phyloP scores from a whole-genome alignment of 2,888 invertebrate genomes.

The Apamea anceps region DNA sequence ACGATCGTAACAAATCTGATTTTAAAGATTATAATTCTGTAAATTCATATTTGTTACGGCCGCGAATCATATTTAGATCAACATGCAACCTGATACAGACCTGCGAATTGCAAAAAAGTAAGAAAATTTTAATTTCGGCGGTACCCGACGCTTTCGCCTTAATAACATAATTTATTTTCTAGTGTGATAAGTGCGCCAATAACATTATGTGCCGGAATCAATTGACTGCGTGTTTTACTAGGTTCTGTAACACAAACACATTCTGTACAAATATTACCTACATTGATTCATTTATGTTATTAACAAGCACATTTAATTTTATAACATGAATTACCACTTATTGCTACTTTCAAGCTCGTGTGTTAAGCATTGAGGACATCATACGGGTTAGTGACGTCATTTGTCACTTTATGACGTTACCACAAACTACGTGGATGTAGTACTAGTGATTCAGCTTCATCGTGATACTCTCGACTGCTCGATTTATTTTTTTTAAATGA shows the following conservation, averaged over 20 bases:
- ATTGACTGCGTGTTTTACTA: slow-evolving; percentile 29
- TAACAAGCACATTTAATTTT: not conserved
- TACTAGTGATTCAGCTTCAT: slow-evolving; percentile 5
- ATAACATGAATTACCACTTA: not conserved
- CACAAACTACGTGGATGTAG: slow-evolving; percentile 45
- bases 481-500: not conserved
- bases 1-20: no score
- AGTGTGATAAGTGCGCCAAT: slow-evolving; percentile 38
- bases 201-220: slow-evolving; percentile 38
- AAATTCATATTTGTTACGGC: not conserved
- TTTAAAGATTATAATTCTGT: no score
- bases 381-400: slow-evolving; percentile 44
- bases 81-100: no score
- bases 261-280: not conserved
- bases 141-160: not conserved
- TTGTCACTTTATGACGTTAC: slow-evolving; percentile 32
- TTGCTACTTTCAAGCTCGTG: slow-evolving; percentile 38
- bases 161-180: not conserved
- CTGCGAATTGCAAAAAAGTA: no score
- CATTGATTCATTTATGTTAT: slow-evolving; percentile 12
- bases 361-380: slow-evolving; percentile 38
- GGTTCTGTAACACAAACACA: not conserved
- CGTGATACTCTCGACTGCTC: not conserved
- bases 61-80: no score
- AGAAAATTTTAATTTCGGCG: not conserved